Evolutionary conservation across 2,797 vertebrate genomes (phyloP).

Genomic region (Gallinago nigripennis): DNA sequence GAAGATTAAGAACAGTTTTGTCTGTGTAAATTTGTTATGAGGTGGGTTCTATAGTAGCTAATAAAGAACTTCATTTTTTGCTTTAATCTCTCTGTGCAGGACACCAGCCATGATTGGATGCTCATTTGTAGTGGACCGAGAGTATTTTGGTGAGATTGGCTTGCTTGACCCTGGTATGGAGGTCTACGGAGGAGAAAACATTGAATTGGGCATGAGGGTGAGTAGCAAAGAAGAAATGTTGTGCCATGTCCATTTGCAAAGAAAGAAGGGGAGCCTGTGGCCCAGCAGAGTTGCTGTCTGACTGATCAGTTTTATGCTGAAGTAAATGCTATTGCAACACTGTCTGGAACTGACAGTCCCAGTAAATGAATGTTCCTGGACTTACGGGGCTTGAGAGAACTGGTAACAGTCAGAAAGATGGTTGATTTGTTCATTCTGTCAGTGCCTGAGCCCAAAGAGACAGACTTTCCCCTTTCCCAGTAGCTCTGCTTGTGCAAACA

Average conservation of each 20-base stretch:
- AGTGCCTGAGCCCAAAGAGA: neutral
- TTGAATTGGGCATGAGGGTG: slow-evolving; percentile 97
- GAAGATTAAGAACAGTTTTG: neutral
- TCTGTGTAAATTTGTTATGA: neutral
- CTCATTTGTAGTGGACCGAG: slow-evolving; percentile 94
- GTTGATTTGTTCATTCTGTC: neutral
- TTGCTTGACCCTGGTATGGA: slow-evolving; percentile 98
- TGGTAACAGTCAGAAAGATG: neutral
- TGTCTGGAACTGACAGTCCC: neutral
- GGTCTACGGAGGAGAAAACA: slow-evolving; percentile 97
- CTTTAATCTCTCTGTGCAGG: slow-evolving; percentile 69
- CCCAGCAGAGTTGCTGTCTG: neutral
- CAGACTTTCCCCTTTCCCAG: neutral
- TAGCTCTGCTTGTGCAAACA: neutral
- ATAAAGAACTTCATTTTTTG: neutral
- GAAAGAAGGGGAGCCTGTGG: neutral
- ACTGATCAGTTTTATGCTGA: neutral
- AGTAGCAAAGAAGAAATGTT: slow-evolving; percentile 55
- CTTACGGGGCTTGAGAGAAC: neutral
- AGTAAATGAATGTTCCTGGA: neutral
- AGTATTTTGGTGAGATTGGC: slow-evolving; percentile 95
- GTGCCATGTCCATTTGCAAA: neutral
- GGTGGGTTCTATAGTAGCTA: neutral
- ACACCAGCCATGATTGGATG: slow-evolving; percentile 99
- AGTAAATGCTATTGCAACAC: neutral